Evolutionary conservation across 2,888 invertebrate species (phyloP).

Genomic region (Ennomos erosarius): DNA sequence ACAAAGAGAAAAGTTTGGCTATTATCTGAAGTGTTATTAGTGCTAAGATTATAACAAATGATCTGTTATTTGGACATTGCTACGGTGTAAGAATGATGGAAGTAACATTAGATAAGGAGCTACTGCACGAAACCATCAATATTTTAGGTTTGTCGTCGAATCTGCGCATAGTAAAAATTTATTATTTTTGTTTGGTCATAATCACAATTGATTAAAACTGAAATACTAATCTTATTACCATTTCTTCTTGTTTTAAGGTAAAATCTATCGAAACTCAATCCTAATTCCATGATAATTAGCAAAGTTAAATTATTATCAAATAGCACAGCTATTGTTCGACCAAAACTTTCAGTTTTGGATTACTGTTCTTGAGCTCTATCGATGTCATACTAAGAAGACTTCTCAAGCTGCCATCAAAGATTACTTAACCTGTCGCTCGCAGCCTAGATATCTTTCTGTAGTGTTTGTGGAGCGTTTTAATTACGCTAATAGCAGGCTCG

Average conservation of each 20-base stretch:
- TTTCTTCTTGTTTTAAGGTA: no score
- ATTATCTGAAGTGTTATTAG: slow-evolving; percentile 29
- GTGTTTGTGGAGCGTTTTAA: slow-evolving; percentile 75
- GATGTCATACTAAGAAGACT: neutral
- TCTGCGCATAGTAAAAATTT: no score
- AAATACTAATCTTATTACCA: no score
- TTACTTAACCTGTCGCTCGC: slow-evolving; percentile 11
- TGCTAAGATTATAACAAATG: slow-evolving; percentile 41
- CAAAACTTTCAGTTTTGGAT: no score
- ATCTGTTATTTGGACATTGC: slow-evolving; percentile 52
- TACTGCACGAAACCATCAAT: neutral
- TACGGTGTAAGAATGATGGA: slow-evolving; percentile 53
- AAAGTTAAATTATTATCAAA: no score
- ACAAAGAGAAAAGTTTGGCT: slow-evolving; percentile 25
- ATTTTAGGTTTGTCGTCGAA: neutral
- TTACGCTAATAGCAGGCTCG: slow-evolving; percentile 80
- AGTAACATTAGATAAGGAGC: slow-evolving; percentile 20
- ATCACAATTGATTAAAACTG: no score
- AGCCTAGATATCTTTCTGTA: slow-evolving; percentile 62
- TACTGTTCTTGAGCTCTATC: neutral
- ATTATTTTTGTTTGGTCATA: no score
- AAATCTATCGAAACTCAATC: no score
- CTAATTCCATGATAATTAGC: no score
- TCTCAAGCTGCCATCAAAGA: slow-evolving; percentile 4
- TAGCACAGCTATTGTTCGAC: no score